Conservation (phyloP, 1,140 invertebrate species). For the Bicyclus anynana region DNA sequence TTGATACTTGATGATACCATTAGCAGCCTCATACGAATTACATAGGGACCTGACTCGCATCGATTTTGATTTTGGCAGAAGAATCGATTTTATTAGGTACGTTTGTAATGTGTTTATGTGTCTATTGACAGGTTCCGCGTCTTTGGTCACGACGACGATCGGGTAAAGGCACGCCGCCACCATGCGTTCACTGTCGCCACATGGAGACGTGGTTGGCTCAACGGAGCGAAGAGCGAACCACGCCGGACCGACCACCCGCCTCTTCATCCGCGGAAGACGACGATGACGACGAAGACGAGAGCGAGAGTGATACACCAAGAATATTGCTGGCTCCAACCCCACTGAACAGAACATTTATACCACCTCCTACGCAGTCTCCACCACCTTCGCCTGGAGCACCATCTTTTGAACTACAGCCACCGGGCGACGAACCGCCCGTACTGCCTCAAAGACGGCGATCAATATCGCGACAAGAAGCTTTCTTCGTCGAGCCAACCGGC, state of each 20-base stretch:
- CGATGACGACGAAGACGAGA: conserved; percentile 77
- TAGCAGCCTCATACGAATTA: not conserved
- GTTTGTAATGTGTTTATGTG: not conserved
- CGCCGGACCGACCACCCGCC: conserved; percentile 66
- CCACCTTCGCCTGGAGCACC: conserved; percentile 75
- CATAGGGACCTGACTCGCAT: too few relatives aligned
- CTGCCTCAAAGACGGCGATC: conserved; percentile 78
- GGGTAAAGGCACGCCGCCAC: conserved; percentile 79
- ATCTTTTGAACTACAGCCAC: conserved; percentile 75
- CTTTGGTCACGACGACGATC: conserved; percentile 81
- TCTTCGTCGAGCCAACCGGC: conserved; percentile 84
- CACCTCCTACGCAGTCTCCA: conserved; percentile 71
- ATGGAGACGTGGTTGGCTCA: conserved; percentile 80
- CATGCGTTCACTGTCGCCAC: conserved; percentile 82
- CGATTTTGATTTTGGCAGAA: too few relatives aligned
- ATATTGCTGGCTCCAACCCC: conserved; percentile 85
- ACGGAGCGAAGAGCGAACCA: conserved; percentile 72
- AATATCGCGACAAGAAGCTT: conserved; percentile 87
- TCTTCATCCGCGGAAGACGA: conserved; percentile 77
- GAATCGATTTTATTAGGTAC: not conserved
- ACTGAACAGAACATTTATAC: conserved; percentile 58
- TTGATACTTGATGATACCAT: too few relatives aligned
- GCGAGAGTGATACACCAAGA: conserved; percentile 64
- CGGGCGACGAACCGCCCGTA: conserved; percentile 64
- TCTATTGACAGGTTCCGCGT: conserved; percentile 79